phyloP scores from a whole-genome alignment of 2,888 invertebrate species.

The Thecocarcelia acutangulata region DNA sequence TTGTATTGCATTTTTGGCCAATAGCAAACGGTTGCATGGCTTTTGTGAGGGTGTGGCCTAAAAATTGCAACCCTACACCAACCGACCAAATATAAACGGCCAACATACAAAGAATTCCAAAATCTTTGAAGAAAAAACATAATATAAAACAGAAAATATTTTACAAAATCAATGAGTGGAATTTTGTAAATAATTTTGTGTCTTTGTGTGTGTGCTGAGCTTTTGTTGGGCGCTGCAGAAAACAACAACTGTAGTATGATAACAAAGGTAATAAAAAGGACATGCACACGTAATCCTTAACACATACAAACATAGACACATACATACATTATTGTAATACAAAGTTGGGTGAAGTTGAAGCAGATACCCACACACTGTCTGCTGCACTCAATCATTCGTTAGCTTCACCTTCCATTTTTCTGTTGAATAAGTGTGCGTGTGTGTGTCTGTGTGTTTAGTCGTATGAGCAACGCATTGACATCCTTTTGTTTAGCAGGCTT shows the following conservation, averaged over 20 bases:
- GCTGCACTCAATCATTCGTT: constrained; percentile 55
- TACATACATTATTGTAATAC: background rate
- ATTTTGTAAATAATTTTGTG: constrained; percentile 53
- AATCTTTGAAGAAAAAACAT: background rate
- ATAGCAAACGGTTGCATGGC: constrained; percentile 75
- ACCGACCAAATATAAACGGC: constrained; percentile 63
- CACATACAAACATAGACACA: background rate
- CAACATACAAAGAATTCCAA: constrained; percentile 59
- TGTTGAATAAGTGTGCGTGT: background rate
- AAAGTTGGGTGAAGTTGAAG: background rate
- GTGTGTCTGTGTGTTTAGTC: constrained; percentile 16
- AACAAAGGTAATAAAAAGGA: constrained; percentile 65
- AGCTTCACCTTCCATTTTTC: background rate
- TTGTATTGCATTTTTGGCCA: constrained; percentile 75
- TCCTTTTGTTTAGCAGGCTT: constrained; percentile 59
- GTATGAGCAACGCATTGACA: constrained; percentile 67
- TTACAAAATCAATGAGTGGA: constrained; percentile 66
- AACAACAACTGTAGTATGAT: constrained; percentile 27
- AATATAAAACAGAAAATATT: constrained; percentile 20
- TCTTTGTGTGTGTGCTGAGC: constrained; percentile 7
- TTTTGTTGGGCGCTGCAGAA: constrained; percentile 38
- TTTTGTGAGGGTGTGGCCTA: constrained; percentile 80
- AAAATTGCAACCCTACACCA: constrained; percentile 76
- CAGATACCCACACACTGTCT: constrained; percentile 12
- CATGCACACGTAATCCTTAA: constrained; percentile 31